Evolutionary conservation across 1,140 invertebrate genomes (phyloP).

Genomic region (Magallana ariakensis): DNA sequence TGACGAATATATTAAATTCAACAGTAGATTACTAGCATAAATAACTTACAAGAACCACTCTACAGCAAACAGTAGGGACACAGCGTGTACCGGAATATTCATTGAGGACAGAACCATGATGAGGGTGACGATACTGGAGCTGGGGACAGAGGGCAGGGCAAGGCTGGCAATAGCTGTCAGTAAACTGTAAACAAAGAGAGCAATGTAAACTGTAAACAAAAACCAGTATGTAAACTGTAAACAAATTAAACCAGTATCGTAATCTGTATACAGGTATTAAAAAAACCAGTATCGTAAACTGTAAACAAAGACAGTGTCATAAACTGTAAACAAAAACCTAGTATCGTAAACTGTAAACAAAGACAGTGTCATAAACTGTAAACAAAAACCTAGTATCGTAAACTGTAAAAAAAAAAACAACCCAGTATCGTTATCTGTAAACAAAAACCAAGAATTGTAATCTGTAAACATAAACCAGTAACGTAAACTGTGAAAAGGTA

Average conservation of each 20-base stretch:
- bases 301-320: too few relatives aligned
- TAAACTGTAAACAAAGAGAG: constrained; percentile 58
- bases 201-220: neutral
- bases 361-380: neutral
- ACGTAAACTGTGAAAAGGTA: constrained; percentile 61
- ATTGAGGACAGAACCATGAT: constrained; percentile 73
- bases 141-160: constrained; percentile 74
- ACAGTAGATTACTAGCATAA: neutral
- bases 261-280: neutral
- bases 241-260: neutral
- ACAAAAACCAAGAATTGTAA: too few relatives aligned
- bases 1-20: too few relatives aligned
- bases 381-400: constrained; percentile 59
- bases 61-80: constrained; percentile 73
- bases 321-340: too few relatives aligned
- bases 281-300: constrained; percentile 65
- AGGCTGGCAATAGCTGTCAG: constrained; percentile 67
- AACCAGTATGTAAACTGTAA: constrained; percentile 66
- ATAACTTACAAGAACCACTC: constrained; percentile 75
- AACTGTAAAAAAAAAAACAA: constrained; percentile 60
- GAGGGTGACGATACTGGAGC: constrained; percentile 74
- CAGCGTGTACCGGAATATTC: constrained; percentile 64
- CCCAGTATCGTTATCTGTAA: neutral
- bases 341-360: constrained; percentile 64
- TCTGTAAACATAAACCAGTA: too few relatives aligned